Evolutionary conservation across 2,113 vertebrate genomes (phyloP).

Genomic region (Rattus norvegicus): DNA sequence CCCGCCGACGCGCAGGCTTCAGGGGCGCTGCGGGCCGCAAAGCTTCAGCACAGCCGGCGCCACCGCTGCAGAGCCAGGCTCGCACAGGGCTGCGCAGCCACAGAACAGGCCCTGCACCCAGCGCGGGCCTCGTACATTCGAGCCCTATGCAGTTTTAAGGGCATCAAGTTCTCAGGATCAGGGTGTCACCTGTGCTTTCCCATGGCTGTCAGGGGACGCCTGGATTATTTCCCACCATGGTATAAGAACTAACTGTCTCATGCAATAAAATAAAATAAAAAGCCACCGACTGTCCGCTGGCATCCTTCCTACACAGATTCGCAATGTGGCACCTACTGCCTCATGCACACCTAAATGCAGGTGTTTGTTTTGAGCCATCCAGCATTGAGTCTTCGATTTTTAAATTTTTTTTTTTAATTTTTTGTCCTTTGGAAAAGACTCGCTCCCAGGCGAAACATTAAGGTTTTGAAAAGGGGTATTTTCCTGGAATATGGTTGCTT

Average conservation of each 20-base stretch:
- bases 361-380: background rate
- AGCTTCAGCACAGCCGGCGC: background rate
- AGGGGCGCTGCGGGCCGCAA: background rate
- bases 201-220: background rate
- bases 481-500: background rate
- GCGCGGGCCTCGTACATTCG: background rate
- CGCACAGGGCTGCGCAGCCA: background rate
- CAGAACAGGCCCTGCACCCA: background rate
- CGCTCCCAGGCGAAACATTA: background rate
- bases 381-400: background rate
- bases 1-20: background rate
- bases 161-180: background rate
- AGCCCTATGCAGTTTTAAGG: background rate
- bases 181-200: slow-evolving; percentile 29
- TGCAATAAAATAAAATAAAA: background rate
- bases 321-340: background rate
- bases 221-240: background rate
- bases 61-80: background rate
- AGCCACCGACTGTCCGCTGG: background rate
- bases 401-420: background rate
- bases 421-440: background rate
- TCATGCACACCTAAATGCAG: background rate
- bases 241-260: background rate
- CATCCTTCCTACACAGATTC: background rate
- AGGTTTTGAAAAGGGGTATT: background rate